These are phyloP conservation scores for Atherinomorus stipes DNA, from an alignment of 2,113 vertebrate genomes.

Conservation along the genomic window DNA sequence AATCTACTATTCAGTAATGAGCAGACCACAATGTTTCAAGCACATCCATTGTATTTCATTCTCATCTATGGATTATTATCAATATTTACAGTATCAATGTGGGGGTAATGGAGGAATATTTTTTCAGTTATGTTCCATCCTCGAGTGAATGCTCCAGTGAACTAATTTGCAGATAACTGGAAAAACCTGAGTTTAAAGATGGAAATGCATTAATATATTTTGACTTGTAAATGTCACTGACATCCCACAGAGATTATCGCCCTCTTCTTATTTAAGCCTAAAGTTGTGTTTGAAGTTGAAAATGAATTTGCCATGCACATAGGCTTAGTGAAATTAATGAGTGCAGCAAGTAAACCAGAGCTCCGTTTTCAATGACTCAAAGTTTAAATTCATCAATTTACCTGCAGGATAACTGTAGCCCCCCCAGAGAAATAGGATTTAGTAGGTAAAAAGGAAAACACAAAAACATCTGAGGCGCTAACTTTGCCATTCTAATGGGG, in stretches of 20 bases:
- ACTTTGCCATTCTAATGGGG: not conserved
- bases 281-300: conserved; percentile 7
- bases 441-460: not conserved
- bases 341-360: not conserved
- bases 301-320: not conserved
- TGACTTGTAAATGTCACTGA: conserved; percentile 20
- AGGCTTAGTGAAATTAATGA: not conserved
- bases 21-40: not conserved
- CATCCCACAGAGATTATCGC: not conserved
- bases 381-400: conserved; percentile 3
- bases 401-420: not conserved
- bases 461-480: not conserved
- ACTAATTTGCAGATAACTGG: not conserved
- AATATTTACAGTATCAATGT: not conserved
- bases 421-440: not conserved
- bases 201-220: conserved; percentile 15
- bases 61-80: not conserved
- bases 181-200: conserved; percentile 5
- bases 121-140: not conserved
- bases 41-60: not conserved
- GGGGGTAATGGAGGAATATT: not conserved
- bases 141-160: conserved; percentile 8
- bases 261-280: not conserved
- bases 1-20: not conserved
- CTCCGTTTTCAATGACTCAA: not conserved